Conservation (phyloP, 2,113 vertebrate genomes). For the Pedetes capensis region DNA sequence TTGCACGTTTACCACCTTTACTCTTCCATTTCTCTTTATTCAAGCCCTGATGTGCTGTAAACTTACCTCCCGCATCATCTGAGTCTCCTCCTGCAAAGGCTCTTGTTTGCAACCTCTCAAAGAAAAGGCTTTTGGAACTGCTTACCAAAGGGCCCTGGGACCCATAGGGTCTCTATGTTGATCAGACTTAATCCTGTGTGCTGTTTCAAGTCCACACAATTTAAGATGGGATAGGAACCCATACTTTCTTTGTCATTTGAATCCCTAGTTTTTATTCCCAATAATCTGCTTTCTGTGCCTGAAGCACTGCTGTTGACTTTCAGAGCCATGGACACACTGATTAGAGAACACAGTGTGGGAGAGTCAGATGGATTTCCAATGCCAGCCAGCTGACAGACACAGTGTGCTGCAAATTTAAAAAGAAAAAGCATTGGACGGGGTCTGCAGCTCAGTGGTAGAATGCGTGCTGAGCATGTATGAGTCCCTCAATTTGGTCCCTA, state of each 20-base stretch:
- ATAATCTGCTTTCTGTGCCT: background rate
- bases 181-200: too few species aligned
- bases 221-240: background rate
- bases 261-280: background rate
- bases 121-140: background rate
- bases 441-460: background rate
- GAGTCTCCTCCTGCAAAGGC: background rate
- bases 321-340: background rate
- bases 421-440: background rate
- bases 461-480: background rate
- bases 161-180: rapidly evolving
- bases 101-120: too few species aligned
- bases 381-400: background rate
- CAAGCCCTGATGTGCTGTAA: background rate
- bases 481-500: background rate
- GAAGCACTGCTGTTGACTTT: background rate
- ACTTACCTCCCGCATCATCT: background rate
- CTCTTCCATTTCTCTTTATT: background rate
- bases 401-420: background rate
- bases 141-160: background rate
- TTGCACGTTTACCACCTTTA: rapidly evolving
- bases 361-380: background rate
- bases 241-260: background rate
- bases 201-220: background rate
- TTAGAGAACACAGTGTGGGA: background rate